phyloP scores from a whole-genome alignment of 2,113 vertebrate genomes.

The Laterallus jamaicensis region DNA sequence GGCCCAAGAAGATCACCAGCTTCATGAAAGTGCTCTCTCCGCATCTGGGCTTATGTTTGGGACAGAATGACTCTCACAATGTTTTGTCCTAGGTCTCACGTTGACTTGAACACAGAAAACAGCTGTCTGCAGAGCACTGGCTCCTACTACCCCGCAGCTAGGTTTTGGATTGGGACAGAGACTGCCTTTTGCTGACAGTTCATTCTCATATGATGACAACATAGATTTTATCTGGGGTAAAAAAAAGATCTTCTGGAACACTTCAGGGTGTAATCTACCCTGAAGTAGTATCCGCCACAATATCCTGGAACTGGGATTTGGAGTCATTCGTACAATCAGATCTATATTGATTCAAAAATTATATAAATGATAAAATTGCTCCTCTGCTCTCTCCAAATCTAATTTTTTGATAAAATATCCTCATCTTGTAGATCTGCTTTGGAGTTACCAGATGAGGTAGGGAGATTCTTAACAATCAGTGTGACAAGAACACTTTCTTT shows the following conservation, averaged over 20 bases:
- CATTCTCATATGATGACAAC: background rate
- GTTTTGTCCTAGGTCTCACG: background rate
- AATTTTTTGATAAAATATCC: background rate
- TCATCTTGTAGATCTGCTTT: background rate
- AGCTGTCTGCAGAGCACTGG: background rate
- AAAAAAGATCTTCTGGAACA: background rate
- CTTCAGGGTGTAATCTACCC: background rate
- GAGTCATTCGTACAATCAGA: background rate
- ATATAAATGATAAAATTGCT: background rate
- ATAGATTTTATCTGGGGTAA: background rate
- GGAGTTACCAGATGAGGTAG: background rate
- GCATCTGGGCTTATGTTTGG: background rate
- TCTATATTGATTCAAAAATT: background rate
- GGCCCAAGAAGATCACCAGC: background rate
- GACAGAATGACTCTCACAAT: background rate
- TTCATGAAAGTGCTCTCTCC: background rate
- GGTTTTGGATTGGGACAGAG: background rate
- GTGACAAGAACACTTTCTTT: background rate
- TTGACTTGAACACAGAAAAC: background rate
- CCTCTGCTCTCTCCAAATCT: background rate
- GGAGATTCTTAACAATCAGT: background rate
- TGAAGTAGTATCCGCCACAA: background rate
- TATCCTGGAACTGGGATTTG: background rate
- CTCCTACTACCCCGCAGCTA: background rate
- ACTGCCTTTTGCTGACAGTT: background rate